phyloP scores from a whole-genome alignment of 2,888 invertebrate species.

The Xestoiulus laeticollis region DNA sequence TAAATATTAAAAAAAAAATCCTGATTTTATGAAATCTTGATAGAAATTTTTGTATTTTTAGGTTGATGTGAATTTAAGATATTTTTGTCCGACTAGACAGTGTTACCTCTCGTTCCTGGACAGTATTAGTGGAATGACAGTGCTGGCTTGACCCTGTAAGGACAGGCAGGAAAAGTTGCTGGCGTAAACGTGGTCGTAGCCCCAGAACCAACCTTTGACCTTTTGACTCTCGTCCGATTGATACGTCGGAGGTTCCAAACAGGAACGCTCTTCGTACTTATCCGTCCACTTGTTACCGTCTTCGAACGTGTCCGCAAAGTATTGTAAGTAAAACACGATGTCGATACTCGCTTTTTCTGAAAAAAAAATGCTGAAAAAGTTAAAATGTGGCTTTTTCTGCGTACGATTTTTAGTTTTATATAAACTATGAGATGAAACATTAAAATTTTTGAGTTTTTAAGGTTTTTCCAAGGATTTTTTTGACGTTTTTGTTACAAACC shows the following conservation, averaged over 20 bases:
- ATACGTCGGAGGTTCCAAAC: constrained; percentile 63
- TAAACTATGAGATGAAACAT: too few relatives aligned
- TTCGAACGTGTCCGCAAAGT: constrained; percentile 85
- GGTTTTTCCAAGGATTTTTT: too few relatives aligned
- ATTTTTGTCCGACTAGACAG: too few relatives aligned
- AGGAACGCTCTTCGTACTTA: constrained; percentile 75
- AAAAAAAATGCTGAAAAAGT: too few relatives aligned
- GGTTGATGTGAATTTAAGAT: too few relatives aligned
- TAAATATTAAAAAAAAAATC: neutral
- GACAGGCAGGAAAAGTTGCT: constrained; percentile 78
- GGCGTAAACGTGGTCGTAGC: constrained; percentile 75
- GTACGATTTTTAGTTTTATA: too few relatives aligned
- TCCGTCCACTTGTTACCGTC: constrained; percentile 80
- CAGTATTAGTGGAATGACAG: constrained; percentile 68
- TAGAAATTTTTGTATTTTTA: too few relatives aligned
- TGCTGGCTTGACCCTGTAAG: constrained; percentile 74
- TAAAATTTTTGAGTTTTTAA: too few relatives aligned
- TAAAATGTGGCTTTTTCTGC: too few relatives aligned
- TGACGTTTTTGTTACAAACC: constrained; percentile 64
- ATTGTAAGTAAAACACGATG: constrained; percentile 81
- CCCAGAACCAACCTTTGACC: constrained; percentile 73
- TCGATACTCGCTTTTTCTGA: constrained; percentile 71
- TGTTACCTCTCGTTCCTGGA: constrained; percentile 66
- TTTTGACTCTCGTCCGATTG: constrained; percentile 61
- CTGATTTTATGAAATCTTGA: too few relatives aligned